Base-by-base conservation (phyloP, 2,113 vertebrate genomes). In the Sylvia atricapilla region DNA sequence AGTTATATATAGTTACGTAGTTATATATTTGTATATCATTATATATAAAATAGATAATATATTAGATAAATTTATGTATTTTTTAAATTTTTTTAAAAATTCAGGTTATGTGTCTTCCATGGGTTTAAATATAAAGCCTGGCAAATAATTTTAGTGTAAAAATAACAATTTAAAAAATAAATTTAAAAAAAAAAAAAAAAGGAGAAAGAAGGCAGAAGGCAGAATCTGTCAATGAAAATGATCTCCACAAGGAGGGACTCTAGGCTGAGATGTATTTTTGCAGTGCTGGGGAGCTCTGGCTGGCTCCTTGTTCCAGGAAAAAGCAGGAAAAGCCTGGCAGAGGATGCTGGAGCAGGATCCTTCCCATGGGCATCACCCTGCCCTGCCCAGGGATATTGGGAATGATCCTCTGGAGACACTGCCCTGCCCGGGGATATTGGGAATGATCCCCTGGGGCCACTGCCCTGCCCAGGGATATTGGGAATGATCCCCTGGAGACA, bases 121-220 rank as follows among this genome's bases (percentile, higher is more conserved):
- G 18, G 67, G 30, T 79, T 79, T 64, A 86, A 86, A 95, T 92
- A 92, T 85, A 80, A 91, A 94, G 13, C 59, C 58, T 91, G 73
- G 62, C 30, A 79, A 76, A 68, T 56, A 67, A 80, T 55, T 44
- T 25, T 25, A 46, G 25, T 53, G 22, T 37, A 37, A 37, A 37
- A 37, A 37, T 37, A 37, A 37, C 37, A 37, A 37, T 37, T 8
- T 21, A 58, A 69, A 41, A 41, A 41, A n/a, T n/a, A n/a, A n/a
- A n/a, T n/a, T 14, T 41, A 81, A 62, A 56, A 44, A 9, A 23
- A 53, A 63, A 7, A 15, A 33, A 41, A 15, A 27, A 10, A 19
- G 7, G 11, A 46, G 11, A 1, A 15, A 9, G 7, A 18, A 31
- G 30, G 18, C 55, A 9, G 7, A 18, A 31, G 30, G 18, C 55